Evolutionary conservation across 37 sponge, comb jelly and placozoan species (phyloP), one percentile per base, ranked within the genome.

Genomic region (Spongilla lacustris): DNA sequence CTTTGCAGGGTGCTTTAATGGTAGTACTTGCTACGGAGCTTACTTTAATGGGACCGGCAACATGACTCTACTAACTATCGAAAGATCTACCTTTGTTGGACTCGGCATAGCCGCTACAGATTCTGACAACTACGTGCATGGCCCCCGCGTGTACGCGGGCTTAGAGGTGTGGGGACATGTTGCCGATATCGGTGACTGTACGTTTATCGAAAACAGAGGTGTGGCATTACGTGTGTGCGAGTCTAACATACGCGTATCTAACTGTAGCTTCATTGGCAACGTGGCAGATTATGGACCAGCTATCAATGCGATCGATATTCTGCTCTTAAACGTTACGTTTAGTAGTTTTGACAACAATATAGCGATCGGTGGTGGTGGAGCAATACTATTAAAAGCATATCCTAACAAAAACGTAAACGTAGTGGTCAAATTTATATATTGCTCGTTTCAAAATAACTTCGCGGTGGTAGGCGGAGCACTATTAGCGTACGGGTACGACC

Each of bases 191-290:
- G 1, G 19, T 8, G 19, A 58, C 58, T 58, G 58, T 17, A 13
- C 58, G 19, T 58, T 58, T 58, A 17, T 6, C 1, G 19, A 17
- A 58, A 58, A 58, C 21, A 58, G 58, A 58, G 58, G 58, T 1
- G 58, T 17, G 58, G 58, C 19, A 17, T 58, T 58, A 58, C 21
- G 1, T 14, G 58, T 58, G 58, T 13, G 4, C 11, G 19, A 58
- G 21, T 58, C 58, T 1, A 58, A 14, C 58, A 17, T 87, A 29
- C 2, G 2, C 0, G 68, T 80, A 0, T 50, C 29, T 14, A 24
- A 67, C 32, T 70, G 68, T 3, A 71, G 33, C 26, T 89, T 89
- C 50, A 34, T 50, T 30, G 50, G 36, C 23, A 89, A 89, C 67
- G 21, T 27, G 0, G 89, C 89, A 6, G 0, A 32, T 0, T 9